A percentile compares a stretch with the other conserved stretches of the same genome.
Conservation (phyloP, 30 jellyfish, hydroid and myxozoan species). For the Hydractinia symbiolongicarpus region DNA sequence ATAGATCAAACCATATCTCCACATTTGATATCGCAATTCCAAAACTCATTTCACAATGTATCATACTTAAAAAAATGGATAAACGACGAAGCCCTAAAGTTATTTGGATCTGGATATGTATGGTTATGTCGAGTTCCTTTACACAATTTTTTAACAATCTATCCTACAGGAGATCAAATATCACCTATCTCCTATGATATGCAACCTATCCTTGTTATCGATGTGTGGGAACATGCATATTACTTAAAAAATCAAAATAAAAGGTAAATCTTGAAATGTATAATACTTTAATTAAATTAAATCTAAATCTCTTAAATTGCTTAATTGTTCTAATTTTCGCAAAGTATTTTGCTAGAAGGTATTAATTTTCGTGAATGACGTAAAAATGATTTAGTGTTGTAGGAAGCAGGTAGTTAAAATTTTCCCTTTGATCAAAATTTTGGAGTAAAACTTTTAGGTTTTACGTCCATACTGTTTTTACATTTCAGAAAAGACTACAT, state of each 20-base stretch:
- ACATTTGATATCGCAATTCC: conserved; percentile 19
- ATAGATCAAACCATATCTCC: conserved; percentile 37
- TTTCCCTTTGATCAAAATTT: not conserved
- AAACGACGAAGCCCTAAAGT: conserved; percentile 44
- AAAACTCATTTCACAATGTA: conserved; percentile 53
- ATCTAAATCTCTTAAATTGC: too few relatives aligned
- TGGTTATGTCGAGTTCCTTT: conserved; percentile 73
- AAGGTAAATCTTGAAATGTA: conserved; percentile 8
- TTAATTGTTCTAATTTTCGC: too few relatives aligned
- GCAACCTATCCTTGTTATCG: conserved; percentile 60
- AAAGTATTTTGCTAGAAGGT: too few relatives aligned
- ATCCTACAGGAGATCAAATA: conserved; percentile 53
- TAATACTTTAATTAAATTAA: not conserved
- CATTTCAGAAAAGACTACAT: conserved; percentile 18
- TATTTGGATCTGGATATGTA: conserved; percentile 87
- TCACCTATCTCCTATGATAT: conserved; percentile 55
- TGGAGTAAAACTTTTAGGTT: not conserved
- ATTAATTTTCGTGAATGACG: too few relatives aligned
- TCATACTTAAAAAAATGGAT: conserved; percentile 54
- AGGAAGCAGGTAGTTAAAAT: too few relatives aligned
- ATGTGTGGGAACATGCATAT: conserved; percentile 82
- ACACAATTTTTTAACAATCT: conserved; percentile 33
- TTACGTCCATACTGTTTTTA: not conserved
- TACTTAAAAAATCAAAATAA: conserved; percentile 54
- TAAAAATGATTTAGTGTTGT: too few relatives aligned